A percentile compares a stretch with the other conserved stretches of the same genome.
Conservation (phyloP, 2,888 invertebrate genomes). For the Athrips mouffetella region DNA sequence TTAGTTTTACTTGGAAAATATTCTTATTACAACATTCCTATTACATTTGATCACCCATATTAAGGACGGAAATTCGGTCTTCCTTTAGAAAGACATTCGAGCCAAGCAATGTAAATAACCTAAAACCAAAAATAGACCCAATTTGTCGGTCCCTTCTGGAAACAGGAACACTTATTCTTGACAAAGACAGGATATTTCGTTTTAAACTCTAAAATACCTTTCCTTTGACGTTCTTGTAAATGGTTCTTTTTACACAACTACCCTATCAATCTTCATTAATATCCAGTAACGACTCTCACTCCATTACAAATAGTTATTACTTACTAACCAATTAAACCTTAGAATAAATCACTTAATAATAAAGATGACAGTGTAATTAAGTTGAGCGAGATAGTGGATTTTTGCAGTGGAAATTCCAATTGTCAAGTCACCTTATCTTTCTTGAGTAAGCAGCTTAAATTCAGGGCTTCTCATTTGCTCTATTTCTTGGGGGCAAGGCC, state of each 20-base stretch:
- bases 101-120: too few relatives aligned
- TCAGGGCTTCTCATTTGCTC: slow-evolving; percentile 8
- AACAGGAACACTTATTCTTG: neutral
- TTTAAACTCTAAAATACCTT: too few relatives aligned
- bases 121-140: slow-evolving; percentile 4
- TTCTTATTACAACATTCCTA: too few relatives aligned
- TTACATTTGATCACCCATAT: too few relatives aligned
- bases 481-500: slow-evolving; percentile 42
- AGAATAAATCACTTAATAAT: neutral
- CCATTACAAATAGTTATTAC: neutral
- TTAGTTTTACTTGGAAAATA: too few relatives aligned
- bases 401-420: neutral
- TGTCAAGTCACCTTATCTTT: neutral
- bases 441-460: neutral
- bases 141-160: neutral
- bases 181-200: too few relatives aligned
- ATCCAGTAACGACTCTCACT: neutral
- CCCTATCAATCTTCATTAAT: neutral
- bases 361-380: neutral
- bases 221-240: too few relatives aligned
- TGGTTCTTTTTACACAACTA: neutral
- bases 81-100: slow-evolving; percentile 3
- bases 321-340: neutral
- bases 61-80: too few relatives aligned
- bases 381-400: neutral